These are phyloP conservation scores for Ariolimax columbianus DNA, from an alignment of 2,888 invertebrate genomes.

Conservation along the genomic window DNA sequence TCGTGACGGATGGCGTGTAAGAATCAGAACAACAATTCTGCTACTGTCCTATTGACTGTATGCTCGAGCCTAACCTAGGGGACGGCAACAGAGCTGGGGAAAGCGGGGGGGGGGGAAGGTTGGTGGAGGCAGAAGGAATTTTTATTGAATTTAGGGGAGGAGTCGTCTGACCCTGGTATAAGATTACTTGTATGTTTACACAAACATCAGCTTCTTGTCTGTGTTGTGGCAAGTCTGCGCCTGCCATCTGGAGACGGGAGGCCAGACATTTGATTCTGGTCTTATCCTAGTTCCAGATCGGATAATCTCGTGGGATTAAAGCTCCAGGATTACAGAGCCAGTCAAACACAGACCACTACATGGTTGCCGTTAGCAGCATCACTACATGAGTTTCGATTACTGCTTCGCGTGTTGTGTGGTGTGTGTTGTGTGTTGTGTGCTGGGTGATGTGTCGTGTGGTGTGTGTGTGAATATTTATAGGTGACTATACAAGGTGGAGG, in stretches of 20 bases:
- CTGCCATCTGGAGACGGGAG: background rate
- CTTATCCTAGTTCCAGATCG: background rate
- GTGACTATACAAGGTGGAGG: no score
- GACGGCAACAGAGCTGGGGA: background rate
- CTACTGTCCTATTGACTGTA: background rate
- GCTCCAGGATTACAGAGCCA: background rate
- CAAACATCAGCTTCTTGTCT: background rate
- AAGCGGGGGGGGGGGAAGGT: background rate
- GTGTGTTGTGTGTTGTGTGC: no score
- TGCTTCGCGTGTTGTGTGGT: no score
- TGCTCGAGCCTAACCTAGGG: background rate
- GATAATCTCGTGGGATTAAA: background rate
- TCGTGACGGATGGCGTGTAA: background rate
- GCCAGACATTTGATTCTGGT: background rate
- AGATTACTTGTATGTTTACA: constrained; percentile 19
- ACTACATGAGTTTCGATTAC: no score
- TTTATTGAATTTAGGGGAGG: background rate
- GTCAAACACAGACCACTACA: background rate
- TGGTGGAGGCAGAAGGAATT: background rate
- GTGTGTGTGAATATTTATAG: no score
- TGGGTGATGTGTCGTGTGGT: no score
- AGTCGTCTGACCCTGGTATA: background rate
- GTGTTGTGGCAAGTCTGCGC: background rate
- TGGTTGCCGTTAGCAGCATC: background rate
- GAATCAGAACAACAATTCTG: background rate